These are phyloP conservation scores for Tortrix viridana DNA, from an alignment of 2,888 invertebrate species.

Conservation along the genomic window DNA sequence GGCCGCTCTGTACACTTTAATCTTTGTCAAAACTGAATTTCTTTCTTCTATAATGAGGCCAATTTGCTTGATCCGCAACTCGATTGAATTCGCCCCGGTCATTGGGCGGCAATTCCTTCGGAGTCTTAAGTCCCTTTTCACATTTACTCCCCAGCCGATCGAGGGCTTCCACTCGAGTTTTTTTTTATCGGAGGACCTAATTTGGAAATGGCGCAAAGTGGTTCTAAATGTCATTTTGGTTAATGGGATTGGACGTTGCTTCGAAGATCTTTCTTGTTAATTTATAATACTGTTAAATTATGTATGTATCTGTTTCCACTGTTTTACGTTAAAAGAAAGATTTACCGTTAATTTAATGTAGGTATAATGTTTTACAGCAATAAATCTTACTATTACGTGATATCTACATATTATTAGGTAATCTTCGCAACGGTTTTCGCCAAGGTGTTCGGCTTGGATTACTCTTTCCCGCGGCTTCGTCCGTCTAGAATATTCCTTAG, in stretches of 20 bases:
- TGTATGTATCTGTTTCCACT: no score
- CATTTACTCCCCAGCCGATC: slow-evolving; percentile 24
- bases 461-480: not conserved
- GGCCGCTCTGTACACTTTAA: not conserved
- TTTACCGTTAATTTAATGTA: not conserved
- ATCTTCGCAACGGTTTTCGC: not conserved
- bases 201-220: slow-evolving; percentile 27
- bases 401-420: no score
- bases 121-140: slow-evolving; percentile 19
- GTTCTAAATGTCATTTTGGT: slow-evolving; percentile 19
- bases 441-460: no score
- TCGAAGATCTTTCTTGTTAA: not conserved
- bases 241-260: slow-evolving; percentile 22
- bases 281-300: not conserved
- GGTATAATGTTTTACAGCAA: no score
- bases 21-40: slow-evolving; percentile 39
- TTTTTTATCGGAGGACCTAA: slow-evolving; percentile 20
- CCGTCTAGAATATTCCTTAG: no score
- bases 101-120: slow-evolving; percentile 46
- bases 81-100: slow-evolving; percentile 61
- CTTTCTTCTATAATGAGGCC: slow-evolving; percentile 64
- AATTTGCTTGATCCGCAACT: slow-evolving; percentile 65
- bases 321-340: not conserved
- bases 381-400: no score
- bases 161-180: slow-evolving; percentile 20